phyloP scores from a whole-genome alignment of 1,140 invertebrate genomes.

The Agrilus planipennis region DNA sequence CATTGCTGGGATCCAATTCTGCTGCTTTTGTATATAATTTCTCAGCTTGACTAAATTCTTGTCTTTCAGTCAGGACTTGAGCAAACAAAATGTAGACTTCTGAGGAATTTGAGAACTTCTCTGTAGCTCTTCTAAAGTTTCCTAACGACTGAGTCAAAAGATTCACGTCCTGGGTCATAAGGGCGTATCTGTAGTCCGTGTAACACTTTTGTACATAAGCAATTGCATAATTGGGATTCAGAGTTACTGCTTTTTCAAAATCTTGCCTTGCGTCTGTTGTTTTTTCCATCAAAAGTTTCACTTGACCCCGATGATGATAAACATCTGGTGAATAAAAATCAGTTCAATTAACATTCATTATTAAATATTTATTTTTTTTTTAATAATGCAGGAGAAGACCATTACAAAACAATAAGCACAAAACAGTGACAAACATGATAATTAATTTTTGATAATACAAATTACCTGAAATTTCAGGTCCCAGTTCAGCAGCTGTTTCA shows the following conservation, averaged over 20 bases:
- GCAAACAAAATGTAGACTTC: conserved; percentile 77
- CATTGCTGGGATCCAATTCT: conserved; percentile 73
- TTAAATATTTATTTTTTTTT: too few relatives aligned
- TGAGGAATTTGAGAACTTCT: conserved; percentile 69
- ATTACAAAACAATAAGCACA: conserved; percentile 1
- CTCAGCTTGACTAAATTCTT: conserved; percentile 72
- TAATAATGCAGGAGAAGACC: too few relatives aligned
- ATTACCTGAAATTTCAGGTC: conserved; percentile 68
- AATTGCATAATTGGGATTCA: conserved; percentile 73
- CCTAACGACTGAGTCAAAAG: conserved; percentile 48
- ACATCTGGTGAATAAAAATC: conserved; percentile 21
- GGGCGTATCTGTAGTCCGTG: conserved; percentile 62
- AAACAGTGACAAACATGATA: not conserved
- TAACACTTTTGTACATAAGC: conserved; percentile 82
- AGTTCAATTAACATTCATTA: too few relatives aligned
- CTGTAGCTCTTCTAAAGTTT: conserved; percentile 61
- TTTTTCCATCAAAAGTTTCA: conserved; percentile 69
- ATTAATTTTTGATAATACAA: not conserved
- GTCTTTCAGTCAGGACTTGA: conserved; percentile 71
- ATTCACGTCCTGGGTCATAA: conserved; percentile 39
- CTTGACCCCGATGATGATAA: conserved; percentile 53
- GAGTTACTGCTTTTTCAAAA: conserved; percentile 68
- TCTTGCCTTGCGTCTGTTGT: conserved; percentile 67
- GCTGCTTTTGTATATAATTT: conserved; percentile 68
- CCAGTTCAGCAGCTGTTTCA: conserved; percentile 56